Percentiles rank a stretch among this genome's conserved stretches.
Evolutionary conservation across 2,888 invertebrate species (phyloP).

Genomic region (Ennomos quercinarius): DNA sequence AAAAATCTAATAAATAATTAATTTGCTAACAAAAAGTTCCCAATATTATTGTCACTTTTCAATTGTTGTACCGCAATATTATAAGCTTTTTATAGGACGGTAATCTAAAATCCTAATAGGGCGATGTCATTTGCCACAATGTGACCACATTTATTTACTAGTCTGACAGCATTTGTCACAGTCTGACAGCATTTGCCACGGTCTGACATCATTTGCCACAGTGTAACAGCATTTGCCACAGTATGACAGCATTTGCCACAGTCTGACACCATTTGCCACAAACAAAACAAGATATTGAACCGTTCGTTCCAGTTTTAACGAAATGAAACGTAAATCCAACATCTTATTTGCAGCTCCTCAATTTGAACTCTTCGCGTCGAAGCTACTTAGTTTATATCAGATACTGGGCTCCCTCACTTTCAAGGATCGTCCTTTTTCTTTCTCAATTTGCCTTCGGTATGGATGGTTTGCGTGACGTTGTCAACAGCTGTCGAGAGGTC

Average conservation of each 20-base stretch:
- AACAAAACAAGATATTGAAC: too few species aligned
- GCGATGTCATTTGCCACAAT: too few species aligned
- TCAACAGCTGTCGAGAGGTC: conserved; percentile 92
- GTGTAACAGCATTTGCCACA: too few species aligned
- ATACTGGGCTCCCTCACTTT: conserved; percentile 34
- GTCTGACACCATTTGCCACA: too few species aligned
- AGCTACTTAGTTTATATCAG: conserved; percentile 21
- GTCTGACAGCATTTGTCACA: too few species aligned
- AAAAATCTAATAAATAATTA: conserved; percentile 32
- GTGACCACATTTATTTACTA: too few species aligned
- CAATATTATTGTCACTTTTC: conserved; percentile 70
- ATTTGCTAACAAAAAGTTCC: conserved; percentile 15
- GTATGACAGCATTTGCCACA: too few species aligned
- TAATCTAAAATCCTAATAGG: conserved; percentile 8
- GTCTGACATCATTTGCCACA: too few species aligned
- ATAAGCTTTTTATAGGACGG: conserved; percentile 57
- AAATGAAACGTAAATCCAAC: too few species aligned
- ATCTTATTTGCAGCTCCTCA: conserved; percentile 4
- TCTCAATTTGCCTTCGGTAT: conserved; percentile 95
- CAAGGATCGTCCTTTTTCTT: conserved; percentile 92
- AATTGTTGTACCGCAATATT: conserved; percentile 71
- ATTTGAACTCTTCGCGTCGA: conserved; percentile 14
- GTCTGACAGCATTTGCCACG: too few species aligned
- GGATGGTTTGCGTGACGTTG: conserved; percentile 95
- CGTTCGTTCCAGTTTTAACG: too few species aligned